phyloP scores from a whole-genome alignment of 64 coral and sea anemone species.

The Stichodactyla helianthus region DNA sequence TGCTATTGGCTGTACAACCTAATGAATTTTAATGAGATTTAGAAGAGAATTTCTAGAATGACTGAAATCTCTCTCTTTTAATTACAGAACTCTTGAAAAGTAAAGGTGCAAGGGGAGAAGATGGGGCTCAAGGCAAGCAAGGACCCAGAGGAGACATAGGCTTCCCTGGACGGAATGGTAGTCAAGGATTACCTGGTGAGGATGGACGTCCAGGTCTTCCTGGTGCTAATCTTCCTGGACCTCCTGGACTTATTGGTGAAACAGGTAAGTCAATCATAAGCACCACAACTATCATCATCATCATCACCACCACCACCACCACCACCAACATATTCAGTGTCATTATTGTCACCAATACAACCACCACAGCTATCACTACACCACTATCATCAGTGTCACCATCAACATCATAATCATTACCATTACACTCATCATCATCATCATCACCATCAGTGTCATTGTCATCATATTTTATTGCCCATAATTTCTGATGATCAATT shows the following conservation, averaged over 20 bases:
- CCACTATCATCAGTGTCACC: too few relatives aligned
- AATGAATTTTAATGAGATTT: too few relatives aligned
- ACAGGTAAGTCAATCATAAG: not conserved
- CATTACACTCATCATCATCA: not conserved
- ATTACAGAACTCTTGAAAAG: not conserved
- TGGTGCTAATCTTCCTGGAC: constrained; percentile 24
- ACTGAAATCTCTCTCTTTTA: not conserved
- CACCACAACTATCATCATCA: not conserved
- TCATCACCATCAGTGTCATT: not conserved
- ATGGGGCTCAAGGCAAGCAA: not conserved
- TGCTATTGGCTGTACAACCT: too few relatives aligned
- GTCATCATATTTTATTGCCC: not conserved
- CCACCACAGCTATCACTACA: too few relatives aligned
- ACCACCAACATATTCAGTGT: not conserved
- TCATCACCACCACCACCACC: not conserved
- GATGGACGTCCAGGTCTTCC: constrained; percentile 28
- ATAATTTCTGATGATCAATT: not conserved
- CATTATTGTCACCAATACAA: not conserved
- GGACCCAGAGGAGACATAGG: constrained; percentile 3
- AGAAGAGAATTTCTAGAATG: too few relatives aligned
- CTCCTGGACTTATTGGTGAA: constrained; percentile 42
- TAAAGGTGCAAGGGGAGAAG: not conserved
- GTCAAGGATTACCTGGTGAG: not conserved
- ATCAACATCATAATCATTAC: too few relatives aligned
- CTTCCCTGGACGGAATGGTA: not conserved